These are phyloP conservation scores for Gobiocypris rarus DNA, from an alignment of 2,113 vertebrate genomes.

Conservation along the genomic window DNA sequence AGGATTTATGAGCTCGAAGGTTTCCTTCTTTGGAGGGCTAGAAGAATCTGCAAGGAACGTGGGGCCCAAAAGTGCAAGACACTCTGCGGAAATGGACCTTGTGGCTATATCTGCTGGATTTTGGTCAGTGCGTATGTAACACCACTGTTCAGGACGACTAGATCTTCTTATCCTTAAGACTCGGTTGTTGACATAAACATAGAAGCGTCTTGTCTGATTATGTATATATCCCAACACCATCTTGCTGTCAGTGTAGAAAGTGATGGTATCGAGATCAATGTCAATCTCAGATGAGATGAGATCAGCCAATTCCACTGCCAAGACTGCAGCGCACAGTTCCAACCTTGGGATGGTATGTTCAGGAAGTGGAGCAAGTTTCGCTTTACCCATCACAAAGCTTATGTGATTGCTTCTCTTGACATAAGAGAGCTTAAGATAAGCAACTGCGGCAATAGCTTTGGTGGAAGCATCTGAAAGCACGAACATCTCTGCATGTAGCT, in stretches of 20 bases:
- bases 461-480: neutral
- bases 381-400: slow-evolving; percentile 4
- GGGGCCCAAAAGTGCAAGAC: neutral
- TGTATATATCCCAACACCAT: slow-evolving; percentile 12
- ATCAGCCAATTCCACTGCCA: neutral
- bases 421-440: neutral
- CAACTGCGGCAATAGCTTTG: neutral
- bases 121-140: neutral
- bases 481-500: neutral
- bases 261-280: neutral
- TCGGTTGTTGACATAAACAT: neutral
- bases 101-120: slow-evolving; percentile 3
- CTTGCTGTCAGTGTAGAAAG: slow-evolving; percentile 22
- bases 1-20: too few species aligned
- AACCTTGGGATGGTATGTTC: neutral
- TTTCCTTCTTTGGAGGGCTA: too few species aligned
- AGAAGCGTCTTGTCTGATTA: neutral
- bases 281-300: slow-evolving; percentile 6
- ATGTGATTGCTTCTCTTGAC: neutral
- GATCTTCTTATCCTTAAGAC: slow-evolving; percentile 24
- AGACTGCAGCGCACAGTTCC: neutral
- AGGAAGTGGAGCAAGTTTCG: slow-evolving; percentile 10
- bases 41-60: neutral
- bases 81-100: neutral
- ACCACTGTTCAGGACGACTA: neutral